phyloP scores from a whole-genome alignment of 1,140 invertebrate genomes.

The Tenebrio molitor region DNA sequence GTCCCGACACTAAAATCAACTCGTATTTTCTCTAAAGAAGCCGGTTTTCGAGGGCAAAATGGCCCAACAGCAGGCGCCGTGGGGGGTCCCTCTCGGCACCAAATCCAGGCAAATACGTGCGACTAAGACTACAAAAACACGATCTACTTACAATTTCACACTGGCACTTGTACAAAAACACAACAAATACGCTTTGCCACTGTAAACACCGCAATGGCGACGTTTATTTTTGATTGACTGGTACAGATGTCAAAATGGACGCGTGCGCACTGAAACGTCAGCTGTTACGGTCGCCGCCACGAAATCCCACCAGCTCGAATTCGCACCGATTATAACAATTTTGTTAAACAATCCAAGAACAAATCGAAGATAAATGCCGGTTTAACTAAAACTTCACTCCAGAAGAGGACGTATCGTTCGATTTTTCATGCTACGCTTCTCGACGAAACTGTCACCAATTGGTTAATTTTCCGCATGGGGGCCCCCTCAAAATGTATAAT shows the following conservation, averaged over 20 bases:
- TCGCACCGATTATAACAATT: no score
- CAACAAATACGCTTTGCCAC: neutral
- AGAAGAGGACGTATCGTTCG: neutral
- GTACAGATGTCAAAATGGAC: neutral
- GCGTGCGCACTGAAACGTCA: neutral
- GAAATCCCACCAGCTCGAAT: neutral
- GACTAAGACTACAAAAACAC: neutral
- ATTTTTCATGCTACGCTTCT: neutral
- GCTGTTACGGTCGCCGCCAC: neutral
- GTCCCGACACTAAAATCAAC: no score
- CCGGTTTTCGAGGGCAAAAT: neutral
- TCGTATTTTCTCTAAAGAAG: no score
- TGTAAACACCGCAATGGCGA: conserved; percentile 18
- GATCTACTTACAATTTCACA: conserved; percentile 1
- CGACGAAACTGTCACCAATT: conserved; percentile 2
- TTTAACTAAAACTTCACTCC: neutral
- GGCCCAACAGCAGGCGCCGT: neutral
- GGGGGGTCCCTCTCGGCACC: no score
- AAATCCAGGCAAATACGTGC: no score
- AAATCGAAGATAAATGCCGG: neutral
- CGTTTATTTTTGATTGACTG: neutral
- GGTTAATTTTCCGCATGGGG: conserved; percentile 35
- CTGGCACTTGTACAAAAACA: neutral
- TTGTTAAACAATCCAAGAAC: no score
- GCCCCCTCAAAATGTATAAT: conserved; percentile 12